Evolutionary conservation across 2,888 invertebrate genomes (phyloP).

Genomic region (Arenicola marina): DNA sequence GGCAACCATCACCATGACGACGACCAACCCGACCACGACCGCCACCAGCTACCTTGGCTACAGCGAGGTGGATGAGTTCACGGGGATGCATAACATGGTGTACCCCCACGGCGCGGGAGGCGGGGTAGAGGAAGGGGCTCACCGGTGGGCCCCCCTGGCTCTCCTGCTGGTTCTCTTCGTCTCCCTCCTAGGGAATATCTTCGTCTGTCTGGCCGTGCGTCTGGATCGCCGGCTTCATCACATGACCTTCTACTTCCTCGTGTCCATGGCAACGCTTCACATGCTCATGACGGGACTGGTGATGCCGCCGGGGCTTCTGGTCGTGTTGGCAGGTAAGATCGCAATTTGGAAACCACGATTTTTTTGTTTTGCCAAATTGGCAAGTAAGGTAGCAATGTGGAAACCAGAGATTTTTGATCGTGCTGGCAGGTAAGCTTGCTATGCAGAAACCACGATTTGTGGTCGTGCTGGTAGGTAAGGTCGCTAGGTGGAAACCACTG

Average conservation of each 20-base stretch:
- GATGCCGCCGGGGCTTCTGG: constrained; percentile 21
- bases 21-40: no score
- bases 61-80: constrained; percentile 4
- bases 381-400: no score
- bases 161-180: constrained; percentile 12
- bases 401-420: no score
- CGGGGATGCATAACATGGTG: not conserved
- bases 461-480: no score
- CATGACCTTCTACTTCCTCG: constrained; percentile 29
- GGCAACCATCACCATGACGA: no score
- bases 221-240: constrained; percentile 22
- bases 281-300: constrained; percentile 17
- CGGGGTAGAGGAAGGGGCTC: not conserved
- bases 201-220: constrained; percentile 21
- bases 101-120: not conserved
- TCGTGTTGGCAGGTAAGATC: constrained; percentile 6
- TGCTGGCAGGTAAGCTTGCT: no score
- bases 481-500: no score
- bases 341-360: no score
- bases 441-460: no score
- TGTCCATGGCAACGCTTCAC: constrained; percentile 25
- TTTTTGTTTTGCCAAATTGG: no score
- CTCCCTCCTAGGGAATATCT: constrained; percentile 12
- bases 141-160: not conserved
- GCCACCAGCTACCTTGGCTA: no score